A percentile compares a stretch with the other conserved stretches of the same genome.
These are phyloP conservation scores for Centropyge bicolor DNA, from an alignment of 2,797 vertebrate species.

Conservation along the genomic window DNA sequence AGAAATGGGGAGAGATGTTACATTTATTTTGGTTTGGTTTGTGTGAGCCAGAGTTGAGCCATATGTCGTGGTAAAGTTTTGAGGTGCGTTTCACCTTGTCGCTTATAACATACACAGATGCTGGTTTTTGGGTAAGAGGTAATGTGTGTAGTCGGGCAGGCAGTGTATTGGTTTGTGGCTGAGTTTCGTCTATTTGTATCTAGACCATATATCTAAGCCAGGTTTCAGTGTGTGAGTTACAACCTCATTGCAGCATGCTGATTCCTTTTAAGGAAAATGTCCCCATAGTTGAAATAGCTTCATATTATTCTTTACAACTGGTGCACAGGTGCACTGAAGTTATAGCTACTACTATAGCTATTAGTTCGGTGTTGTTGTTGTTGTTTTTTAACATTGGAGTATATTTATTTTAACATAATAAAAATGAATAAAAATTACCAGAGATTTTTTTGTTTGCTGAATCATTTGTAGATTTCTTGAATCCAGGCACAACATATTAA, in stretches of 20 bases:
- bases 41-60: background rate
- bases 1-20: background rate
- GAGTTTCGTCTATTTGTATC: background rate
- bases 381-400: background rate
- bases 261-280: background rate
- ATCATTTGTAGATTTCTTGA: background rate
- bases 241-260: background rate
- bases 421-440: background rate
- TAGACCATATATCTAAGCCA: background rate
- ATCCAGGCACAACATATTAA: background rate
- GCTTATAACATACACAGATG: background rate
- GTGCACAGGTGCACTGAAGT: background rate
- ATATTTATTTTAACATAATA: background rate
- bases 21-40: background rate
- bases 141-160: fast-evolving
- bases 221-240: background rate
- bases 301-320: background rate
- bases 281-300: background rate
- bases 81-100: background rate
- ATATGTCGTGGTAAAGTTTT: background rate
- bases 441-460: background rate
- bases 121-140: background rate
- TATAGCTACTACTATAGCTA: background rate
- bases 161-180: background rate
- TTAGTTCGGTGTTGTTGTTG: no score